Evolutionary conservation across 2,888 invertebrate genomes (phyloP), one percentile per base, ranked within the genome.

Genomic region (Neoscelio sp.): DNA sequence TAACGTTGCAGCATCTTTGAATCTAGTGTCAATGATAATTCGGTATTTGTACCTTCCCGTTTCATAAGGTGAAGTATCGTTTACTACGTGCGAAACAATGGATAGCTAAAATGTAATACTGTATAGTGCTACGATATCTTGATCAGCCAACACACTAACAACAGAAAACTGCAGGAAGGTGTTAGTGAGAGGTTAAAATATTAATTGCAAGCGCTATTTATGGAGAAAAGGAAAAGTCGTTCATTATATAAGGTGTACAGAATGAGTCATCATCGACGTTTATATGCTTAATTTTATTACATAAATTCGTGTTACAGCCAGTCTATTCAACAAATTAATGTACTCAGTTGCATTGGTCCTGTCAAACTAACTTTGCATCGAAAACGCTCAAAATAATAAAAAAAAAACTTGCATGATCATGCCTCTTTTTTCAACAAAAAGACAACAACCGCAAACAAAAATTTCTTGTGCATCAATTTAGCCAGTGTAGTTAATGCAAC

Each of bases 111-210:
- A 54, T 46, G 35, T 20, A n/a, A 58, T 28, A 64, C n/a, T n/a
- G n/a, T n/a, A 35, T 13, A 62, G 20, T 52, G 33, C 35, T 10
- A 12, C 7, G 18, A 54, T n/a, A 17, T 2, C 42, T 42, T 10
- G 20, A 40, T 12, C 26, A 18, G 20, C 17, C 46, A 58, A 42
- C 62, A 35, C 15, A 23, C 65, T 77, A 74, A 68, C 17, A 44
- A 58, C 64, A 79, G 67, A 78, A 64, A n/a, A n/a, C 65, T 78
- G 82, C 78, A 67, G 77, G 85, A 78, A 73, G 70, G 60, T 81
- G 82, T 89, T 89, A 89, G 86, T 84, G 38, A 83, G 82, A 85
- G 83, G 84, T 87, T 84, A 87, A 85, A 87, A 83, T 83, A 81
- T 89, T 89, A 89, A 84, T 86, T 76, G 89, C 89, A 89, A 89